Evolutionary conservation across 35 echinoderm and acorn worm genomes (phyloP).

Genomic region (Amphiura filiformis): DNA sequence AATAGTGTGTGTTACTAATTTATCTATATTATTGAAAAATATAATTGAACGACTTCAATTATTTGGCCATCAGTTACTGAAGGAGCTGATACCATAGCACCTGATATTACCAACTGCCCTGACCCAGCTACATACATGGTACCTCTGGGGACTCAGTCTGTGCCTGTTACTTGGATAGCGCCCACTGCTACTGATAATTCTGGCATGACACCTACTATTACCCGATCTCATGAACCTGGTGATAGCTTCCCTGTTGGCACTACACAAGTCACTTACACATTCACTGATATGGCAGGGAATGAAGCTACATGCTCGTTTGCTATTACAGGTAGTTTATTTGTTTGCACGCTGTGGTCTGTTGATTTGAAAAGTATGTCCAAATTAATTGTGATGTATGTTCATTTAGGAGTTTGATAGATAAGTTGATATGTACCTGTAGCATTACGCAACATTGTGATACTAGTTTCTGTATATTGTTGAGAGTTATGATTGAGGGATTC

Average conservation of each 20-base stretch:
- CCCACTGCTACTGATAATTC: too few species aligned
- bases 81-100: neutral
- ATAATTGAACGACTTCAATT: too few species aligned
- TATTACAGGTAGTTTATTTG: slow-evolving; percentile 30
- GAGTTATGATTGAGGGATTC: neutral
- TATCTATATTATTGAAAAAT: too few species aligned
- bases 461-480: too few species aligned
- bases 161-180: neutral
- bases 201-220: too few species aligned
- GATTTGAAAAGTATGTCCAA: too few species aligned
- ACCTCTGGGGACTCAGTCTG: neutral
- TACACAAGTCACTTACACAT: slow-evolving; percentile 55
- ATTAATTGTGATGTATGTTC: too few species aligned
- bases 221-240: slow-evolving; percentile 2
- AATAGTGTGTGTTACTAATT: too few species aligned
- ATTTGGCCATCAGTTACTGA: too few species aligned
- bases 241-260: slow-evolving; percentile 40
- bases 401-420: neutral
- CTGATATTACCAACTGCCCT: neutral
- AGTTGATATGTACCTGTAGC: neutral
- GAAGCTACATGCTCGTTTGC: slow-evolving; percentile 27
- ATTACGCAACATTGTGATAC: neutral
- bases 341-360: too few species aligned
- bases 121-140: neutral
- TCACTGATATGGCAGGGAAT: slow-evolving; percentile 58